These are phyloP conservation scores for Drosophila nannoptera DNA, from an alignment of 1,140 invertebrate genomes.

Conservation along the genomic window DNA sequence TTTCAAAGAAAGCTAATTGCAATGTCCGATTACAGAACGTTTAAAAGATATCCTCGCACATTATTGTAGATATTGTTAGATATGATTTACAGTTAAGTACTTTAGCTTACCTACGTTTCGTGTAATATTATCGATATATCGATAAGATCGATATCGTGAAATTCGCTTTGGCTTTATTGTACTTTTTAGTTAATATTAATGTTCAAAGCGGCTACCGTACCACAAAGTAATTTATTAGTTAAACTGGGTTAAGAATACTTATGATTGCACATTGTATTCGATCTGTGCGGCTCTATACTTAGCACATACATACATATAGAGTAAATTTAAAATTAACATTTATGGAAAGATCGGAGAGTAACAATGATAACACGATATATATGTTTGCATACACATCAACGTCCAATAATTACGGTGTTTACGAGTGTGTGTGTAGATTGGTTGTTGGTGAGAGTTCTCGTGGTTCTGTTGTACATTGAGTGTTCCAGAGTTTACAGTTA, in stretches of 20 bases:
- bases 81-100: too few relatives aligned
- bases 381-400: constrained; percentile 48
- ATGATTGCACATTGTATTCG: constrained; percentile 29
- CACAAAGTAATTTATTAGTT: neutral
- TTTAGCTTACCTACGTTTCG: too few relatives aligned
- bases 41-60: too few relatives aligned
- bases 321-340: constrained; percentile 47
- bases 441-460: constrained; percentile 9
- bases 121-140: too few relatives aligned
- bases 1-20: too few relatives aligned
- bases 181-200: too few relatives aligned
- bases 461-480: constrained; percentile 10
- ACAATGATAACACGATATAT: constrained; percentile 44
- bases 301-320: constrained; percentile 50
- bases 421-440: constrained; percentile 16
- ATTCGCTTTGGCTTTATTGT: too few relatives aligned
- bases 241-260: constrained; percentile 36
- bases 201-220: neutral
- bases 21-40: too few relatives aligned
- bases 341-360: constrained; percentile 47
- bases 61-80: too few relatives aligned
- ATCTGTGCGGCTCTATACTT: constrained; percentile 47
- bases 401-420: constrained; percentile 55
- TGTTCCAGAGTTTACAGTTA: constrained; percentile 5
- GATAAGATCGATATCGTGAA: too few relatives aligned